Evolutionary conservation across 2,797 vertebrate genomes (phyloP).

Genomic region (Orientallactaga sibirica): DNA sequence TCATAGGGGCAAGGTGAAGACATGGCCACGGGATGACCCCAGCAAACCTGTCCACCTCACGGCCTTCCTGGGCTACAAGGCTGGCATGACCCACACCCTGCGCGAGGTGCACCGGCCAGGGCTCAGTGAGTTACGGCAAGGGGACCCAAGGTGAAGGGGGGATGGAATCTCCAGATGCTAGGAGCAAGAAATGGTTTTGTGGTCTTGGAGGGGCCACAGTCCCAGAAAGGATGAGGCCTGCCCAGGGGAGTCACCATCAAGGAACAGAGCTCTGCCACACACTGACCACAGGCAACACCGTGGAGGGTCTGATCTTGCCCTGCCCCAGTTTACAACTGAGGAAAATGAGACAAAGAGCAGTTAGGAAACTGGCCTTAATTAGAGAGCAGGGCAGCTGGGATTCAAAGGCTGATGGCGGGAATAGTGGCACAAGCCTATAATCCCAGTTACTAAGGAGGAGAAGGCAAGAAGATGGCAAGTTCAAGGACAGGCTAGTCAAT

Average conservation of each 20-base stretch:
- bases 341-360: neutral
- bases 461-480: neutral
- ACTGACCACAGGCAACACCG: neutral
- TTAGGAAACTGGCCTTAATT: neutral
- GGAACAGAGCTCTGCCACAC: neutral
- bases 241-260: neutral
- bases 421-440: neutral
- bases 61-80: conserved; percentile 97
- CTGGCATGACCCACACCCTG: conserved; percentile 96
- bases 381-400: neutral
- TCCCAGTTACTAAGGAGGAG: neutral
- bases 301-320: neutral
- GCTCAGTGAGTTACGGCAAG: conserved; percentile 90
- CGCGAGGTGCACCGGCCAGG: conserved; percentile 93
- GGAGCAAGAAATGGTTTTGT: neutral
- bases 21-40: conserved; percentile 95
- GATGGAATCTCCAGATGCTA: neutral
- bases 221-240: neutral
- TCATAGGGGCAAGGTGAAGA: conserved; percentile 93
- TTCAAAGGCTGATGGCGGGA: neutral
- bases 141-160: neutral
- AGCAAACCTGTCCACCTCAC: conserved; percentile 94
- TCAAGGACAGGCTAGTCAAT: neutral
- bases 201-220: neutral
- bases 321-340: neutral